Percentiles rank a stretch among this genome's conserved stretches.
Conservation (phyloP, 1,140 invertebrate genomes). For the Portunus trituberculatus region DNA sequence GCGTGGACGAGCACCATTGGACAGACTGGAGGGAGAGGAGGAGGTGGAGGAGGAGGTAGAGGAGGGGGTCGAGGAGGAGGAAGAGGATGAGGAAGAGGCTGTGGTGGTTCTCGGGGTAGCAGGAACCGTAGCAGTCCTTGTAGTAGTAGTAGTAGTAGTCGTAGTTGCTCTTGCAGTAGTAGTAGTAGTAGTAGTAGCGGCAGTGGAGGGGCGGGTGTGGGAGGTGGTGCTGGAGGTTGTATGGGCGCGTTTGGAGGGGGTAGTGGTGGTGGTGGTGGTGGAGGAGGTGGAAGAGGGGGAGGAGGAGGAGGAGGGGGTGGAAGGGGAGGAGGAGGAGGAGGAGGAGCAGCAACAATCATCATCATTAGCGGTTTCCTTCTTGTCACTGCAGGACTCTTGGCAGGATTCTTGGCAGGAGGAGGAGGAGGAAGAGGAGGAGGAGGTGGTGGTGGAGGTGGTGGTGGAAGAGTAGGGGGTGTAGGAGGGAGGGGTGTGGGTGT, state of each 20-base stretch:
- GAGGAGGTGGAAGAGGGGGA: conserved; percentile 33
- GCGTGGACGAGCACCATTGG: conserved; percentile 61
- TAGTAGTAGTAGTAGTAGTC: neutral
- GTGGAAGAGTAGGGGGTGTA: conserved; percentile 77
- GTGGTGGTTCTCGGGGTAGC: conserved; percentile 1
- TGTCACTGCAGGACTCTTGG: conserved; percentile 62
- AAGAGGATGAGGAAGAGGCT: neutral
- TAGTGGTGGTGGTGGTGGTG: conserved; percentile 53
- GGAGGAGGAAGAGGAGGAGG: conserved; percentile 48
- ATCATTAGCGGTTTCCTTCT: conserved; percentile 39
- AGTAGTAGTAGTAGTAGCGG: neutral
- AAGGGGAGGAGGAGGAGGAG: conserved; percentile 57
- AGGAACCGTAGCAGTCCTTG: neutral
- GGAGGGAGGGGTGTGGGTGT: conserved; percentile 76
- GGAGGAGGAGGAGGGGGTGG: conserved; percentile 26
- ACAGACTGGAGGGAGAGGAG: conserved; percentile 32
- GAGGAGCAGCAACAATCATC: conserved; percentile 69
- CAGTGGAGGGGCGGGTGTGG: neutral
- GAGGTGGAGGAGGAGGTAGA: conserved; percentile 23
- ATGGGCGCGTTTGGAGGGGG: neutral
- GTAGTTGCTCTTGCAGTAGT: neutral
- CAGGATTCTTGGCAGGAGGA: conserved; percentile 61
- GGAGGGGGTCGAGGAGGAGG: neutral
- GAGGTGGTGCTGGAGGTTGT: conserved; percentile 34
- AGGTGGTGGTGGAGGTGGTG: conserved; percentile 53